These are phyloP conservation scores for Synodontis membranacea DNA, from an alignment of 2,113 vertebrate genomes.

Conservation along the genomic window DNA sequence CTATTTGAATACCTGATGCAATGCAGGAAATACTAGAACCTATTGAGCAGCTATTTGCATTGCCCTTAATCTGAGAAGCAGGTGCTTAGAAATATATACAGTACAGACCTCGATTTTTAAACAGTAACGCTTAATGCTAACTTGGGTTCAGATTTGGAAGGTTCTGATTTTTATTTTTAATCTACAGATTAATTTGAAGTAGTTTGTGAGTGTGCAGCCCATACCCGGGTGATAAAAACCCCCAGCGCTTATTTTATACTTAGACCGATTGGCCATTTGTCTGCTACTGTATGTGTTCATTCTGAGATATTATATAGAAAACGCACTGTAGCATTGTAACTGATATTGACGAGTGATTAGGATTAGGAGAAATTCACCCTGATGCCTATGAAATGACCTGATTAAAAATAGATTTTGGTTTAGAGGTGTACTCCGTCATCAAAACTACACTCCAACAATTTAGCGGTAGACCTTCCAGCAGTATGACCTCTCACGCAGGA, in stretches of 20 bases:
- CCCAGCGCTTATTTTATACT: neutral
- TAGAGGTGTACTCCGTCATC: neutral
- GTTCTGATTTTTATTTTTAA: neutral
- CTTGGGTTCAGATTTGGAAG: neutral
- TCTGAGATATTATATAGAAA: neutral
- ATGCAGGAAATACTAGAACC: too few species aligned
- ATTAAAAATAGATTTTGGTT: conserved; percentile 2
- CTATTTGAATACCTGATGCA: too few species aligned
- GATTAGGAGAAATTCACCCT: neutral
- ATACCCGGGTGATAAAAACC: neutral
- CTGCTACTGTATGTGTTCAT: neutral
- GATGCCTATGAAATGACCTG: neutral
- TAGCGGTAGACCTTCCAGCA: neutral
- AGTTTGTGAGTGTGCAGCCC: neutral
- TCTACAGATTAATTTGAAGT: neutral
- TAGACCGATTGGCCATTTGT: neutral
- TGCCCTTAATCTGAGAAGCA: too few species aligned
- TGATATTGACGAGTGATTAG: neutral
- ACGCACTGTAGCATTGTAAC: neutral
- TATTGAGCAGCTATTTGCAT: too few species aligned
- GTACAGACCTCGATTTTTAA: too few species aligned
- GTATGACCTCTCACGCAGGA: neutral
- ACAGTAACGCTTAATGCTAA: too few species aligned
- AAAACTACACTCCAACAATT: neutral
- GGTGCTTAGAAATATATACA: too few species aligned